Conservation (phyloP, 2,888 invertebrate genomes). For the Drosophila kanekoi region DNA sequence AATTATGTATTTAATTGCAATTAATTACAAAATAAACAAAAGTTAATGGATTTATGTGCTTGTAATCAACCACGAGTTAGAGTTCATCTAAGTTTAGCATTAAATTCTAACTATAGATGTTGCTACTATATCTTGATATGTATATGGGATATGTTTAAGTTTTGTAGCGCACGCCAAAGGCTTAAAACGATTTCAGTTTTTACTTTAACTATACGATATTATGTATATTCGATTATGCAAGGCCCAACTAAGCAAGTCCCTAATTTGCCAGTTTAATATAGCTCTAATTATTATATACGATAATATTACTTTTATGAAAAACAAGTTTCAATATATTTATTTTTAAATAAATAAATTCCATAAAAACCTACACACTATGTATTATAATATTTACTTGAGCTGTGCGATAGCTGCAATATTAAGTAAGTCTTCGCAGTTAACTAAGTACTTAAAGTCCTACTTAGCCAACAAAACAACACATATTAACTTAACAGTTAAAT, state of each 20-base stretch:
- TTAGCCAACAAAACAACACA: slow-evolving; percentile 28
- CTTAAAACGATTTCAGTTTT: slow-evolving; percentile 30
- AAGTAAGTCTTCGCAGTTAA: slow-evolving; percentile 60
- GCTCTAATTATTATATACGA: slow-evolving; percentile 35
- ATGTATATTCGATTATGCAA: slow-evolving; percentile 53
- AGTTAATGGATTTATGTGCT: slow-evolving; percentile 23
- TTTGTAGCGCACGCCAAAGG: slow-evolving; percentile 57
- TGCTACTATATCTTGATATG: slow-evolving; percentile 29
- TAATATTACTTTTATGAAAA: slow-evolving; percentile 17
- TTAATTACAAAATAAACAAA: neutral
- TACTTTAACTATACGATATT: slow-evolving; percentile 19
- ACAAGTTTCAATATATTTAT: slow-evolving; percentile 51
- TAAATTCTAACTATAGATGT: slow-evolving; percentile 35
- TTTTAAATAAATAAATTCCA: slow-evolving; percentile 71
- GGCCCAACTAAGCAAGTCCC: slow-evolving; percentile 42
- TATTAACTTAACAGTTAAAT: slow-evolving; percentile 28
- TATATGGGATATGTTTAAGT: slow-evolving; percentile 43
- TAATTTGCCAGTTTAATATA: slow-evolving; percentile 49
- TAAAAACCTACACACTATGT: slow-evolving; percentile 72
- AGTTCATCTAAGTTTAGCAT: slow-evolving; percentile 65
- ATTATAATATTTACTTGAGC: slow-evolving; percentile 56
- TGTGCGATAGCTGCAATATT: slow-evolving; percentile 39
- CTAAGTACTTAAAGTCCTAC: slow-evolving; percentile 28
- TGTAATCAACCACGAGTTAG: slow-evolving; percentile 47
- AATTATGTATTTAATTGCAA: slow-evolving; percentile 19